These are phyloP conservation scores for Onychostruthus taczanowskii DNA, from an alignment of 2,113 vertebrate genomes.

Conservation along the genomic window DNA sequence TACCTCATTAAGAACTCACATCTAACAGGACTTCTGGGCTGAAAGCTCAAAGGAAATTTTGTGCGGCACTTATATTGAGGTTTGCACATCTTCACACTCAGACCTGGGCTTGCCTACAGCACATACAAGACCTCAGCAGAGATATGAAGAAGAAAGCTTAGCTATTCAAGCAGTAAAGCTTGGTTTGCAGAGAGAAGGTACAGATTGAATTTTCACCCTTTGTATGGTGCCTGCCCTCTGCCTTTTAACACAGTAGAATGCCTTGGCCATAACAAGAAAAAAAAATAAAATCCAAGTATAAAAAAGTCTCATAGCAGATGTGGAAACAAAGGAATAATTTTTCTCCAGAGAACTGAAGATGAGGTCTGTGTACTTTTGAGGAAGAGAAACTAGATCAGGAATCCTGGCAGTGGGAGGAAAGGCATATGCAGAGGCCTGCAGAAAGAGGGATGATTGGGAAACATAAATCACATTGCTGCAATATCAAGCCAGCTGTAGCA, in stretches of 20 bases:
- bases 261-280: background rate
- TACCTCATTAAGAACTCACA: background rate
- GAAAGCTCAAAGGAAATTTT: background rate
- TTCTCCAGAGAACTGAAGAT: background rate
- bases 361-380: background rate
- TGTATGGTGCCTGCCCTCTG: background rate
- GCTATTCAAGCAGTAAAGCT: background rate
- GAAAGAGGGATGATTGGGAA: background rate
- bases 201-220: background rate
- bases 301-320: background rate
- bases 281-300: background rate
- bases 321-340: background rate
- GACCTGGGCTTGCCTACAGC: background rate
- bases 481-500: background rate
- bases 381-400: background rate
- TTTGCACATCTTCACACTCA: background rate
- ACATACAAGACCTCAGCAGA: background rate
- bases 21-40: background rate
- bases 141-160: background rate
- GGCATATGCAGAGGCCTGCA: background rate
- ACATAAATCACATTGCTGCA: background rate
- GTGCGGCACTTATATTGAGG: background rate
- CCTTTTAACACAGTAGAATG: background rate
- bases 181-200: background rate
- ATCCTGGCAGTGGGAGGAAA: background rate